A percentile compares a stretch with the other conserved stretches of the same genome.
phyloP scores from a whole-genome alignment of 2,888 invertebrate species.

The Cheilosia urbana region DNA sequence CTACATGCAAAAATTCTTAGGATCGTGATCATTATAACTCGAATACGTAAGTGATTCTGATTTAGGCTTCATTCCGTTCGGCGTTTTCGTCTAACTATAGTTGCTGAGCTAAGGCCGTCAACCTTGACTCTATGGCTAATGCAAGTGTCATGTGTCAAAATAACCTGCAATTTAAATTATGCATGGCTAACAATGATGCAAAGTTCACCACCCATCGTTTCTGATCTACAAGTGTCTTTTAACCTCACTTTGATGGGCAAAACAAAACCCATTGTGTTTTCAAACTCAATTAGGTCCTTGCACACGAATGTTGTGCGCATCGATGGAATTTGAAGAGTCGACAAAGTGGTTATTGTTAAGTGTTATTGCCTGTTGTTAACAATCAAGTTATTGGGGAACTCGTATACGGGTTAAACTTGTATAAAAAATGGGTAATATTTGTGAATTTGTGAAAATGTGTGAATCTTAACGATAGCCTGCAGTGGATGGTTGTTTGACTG shows the following conservation, averaged over 20 bases:
- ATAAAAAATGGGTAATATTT: too few relatives aligned
- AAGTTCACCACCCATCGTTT: slow-evolving; percentile 5
- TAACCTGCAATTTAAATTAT: background rate
- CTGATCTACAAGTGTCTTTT: background rate
- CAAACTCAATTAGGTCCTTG: slow-evolving; percentile 7
- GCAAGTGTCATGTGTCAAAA: background rate
- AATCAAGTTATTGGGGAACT: background rate
- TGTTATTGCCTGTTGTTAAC: background rate
- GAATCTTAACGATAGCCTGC: too few relatives aligned
- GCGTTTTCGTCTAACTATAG: too few relatives aligned
- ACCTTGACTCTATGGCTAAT: too few relatives aligned
- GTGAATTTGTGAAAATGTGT: too few relatives aligned
- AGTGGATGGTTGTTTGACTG: too few relatives aligned
- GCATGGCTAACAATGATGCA: background rate
- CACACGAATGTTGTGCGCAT: background rate
- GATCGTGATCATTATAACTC: too few relatives aligned
- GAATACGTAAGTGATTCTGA: too few relatives aligned
- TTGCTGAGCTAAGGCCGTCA: too few relatives aligned
- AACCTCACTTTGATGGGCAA: slow-evolving; percentile 10
- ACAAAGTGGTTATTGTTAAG: background rate
- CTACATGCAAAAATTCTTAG: too few relatives aligned
- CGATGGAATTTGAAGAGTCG: background rate
- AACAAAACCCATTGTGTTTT: slow-evolving; percentile 19
- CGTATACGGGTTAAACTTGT: too few relatives aligned
- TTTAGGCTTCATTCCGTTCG: too few relatives aligned